Conservation (phyloP, 2,888 invertebrate genomes). For the Calliphora vomitoria region DNA sequence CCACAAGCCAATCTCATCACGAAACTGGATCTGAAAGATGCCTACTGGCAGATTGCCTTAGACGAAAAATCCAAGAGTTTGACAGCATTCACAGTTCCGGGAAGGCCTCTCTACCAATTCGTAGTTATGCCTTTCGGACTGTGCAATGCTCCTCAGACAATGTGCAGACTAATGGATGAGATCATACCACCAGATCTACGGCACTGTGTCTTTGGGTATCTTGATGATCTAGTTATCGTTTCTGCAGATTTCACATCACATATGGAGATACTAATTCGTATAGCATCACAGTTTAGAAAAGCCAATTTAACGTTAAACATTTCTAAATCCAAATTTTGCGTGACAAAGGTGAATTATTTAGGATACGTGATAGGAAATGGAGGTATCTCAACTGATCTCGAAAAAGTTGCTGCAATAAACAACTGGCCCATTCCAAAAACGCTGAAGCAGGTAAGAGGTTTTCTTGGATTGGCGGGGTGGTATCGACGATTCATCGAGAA, state of each 20-base stretch:
- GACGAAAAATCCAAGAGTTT: conserved; percentile 46
- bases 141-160: conserved; percentile 67
- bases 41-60: conserved; percentile 67
- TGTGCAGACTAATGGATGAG: conserved; percentile 69
- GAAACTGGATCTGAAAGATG: conserved; percentile 67
- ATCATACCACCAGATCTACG: neutral
- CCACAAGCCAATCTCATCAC: conserved; percentile 61
- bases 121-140: conserved; percentile 69
- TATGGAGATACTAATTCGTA: too few relatives aligned
- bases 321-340: too few relatives aligned
- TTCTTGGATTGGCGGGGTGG: too few relatives aligned
- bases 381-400: too few relatives aligned
- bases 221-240: conserved; percentile 1
- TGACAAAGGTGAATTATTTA: too few relatives aligned
- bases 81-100: conserved; percentile 71
- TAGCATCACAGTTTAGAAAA: too few relatives aligned
- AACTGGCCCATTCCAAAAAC: too few relatives aligned
- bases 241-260: neutral
- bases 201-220: conserved; percentile 5
- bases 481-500: too few relatives aligned
- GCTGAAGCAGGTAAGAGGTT: too few relatives aligned
- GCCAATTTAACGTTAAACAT: too few relatives aligned
- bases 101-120: conserved; percentile 70
- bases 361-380: too few relatives aligned
- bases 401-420: too few relatives aligned